phyloP scores from a whole-genome alignment of 2,888 invertebrate species.

The Poecilus cupreus region DNA sequence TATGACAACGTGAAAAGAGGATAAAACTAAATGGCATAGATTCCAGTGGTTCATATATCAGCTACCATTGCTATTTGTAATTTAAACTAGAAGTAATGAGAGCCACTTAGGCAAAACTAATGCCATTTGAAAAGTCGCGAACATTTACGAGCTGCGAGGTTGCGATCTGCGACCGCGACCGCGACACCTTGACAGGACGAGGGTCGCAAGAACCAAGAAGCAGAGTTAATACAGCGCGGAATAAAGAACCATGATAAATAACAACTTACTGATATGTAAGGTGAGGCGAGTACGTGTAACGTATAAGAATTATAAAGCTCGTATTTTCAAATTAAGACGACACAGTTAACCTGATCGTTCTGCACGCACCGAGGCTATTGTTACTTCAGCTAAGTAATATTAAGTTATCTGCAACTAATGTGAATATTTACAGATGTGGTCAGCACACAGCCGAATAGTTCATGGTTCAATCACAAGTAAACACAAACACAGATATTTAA shows the following conservation, averaged over 20 bases:
- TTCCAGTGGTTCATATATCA: not conserved
- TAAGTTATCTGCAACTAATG: conserved; percentile 48
- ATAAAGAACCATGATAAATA: conserved; percentile 43
- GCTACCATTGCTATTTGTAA: not conserved
- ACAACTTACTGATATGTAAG: conserved; percentile 54
- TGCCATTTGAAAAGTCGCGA: conserved; percentile 17
- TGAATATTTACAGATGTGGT: no score
- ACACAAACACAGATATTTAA: no score
- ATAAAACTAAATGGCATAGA: not conserved
- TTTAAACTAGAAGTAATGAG: conserved; percentile 14
- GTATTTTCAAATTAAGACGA: conserved; percentile 59
- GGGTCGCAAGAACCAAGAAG: not conserved
- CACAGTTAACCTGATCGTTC: conserved; percentile 44
- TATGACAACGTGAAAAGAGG: no score
- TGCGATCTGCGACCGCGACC: not conserved
- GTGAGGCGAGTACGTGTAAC: conserved; percentile 49
- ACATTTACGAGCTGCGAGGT: not conserved
- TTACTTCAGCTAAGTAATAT: conserved; percentile 52
- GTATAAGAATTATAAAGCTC: conserved; percentile 56
- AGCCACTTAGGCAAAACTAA: conserved; percentile 17
- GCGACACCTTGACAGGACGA: not conserved
- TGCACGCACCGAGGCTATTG: conserved; percentile 48
- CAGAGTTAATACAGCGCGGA: not conserved
- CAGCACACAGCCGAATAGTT: no score
- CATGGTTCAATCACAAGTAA: no score